phyloP scores from a whole-genome alignment of 2,797 vertebrate species.

The Pseudomugil tenellus region DNA sequence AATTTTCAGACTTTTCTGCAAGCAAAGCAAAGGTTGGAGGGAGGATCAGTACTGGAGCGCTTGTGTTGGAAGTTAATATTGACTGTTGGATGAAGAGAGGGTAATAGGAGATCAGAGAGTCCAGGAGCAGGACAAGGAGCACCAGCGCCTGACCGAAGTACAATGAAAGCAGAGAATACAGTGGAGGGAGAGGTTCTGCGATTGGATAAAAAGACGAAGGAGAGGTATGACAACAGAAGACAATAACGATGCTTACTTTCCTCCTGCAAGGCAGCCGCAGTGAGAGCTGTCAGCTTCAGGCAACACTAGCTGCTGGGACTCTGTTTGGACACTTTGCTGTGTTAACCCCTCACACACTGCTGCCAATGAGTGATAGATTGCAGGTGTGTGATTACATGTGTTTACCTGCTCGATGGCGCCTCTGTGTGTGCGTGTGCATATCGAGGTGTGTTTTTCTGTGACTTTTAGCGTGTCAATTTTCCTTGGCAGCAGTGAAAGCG shows the following conservation, averaged over 20 bases:
- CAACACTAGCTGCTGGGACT: slow-evolving; percentile 39
- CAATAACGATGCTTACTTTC: slow-evolving; percentile 67
- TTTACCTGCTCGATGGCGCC: slow-evolving; percentile 31
- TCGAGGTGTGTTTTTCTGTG: slow-evolving; percentile 49
- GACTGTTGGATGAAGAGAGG: slow-evolving; percentile 63
- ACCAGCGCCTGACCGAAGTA: slow-evolving; percentile 57
- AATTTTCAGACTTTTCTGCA: slow-evolving; percentile 57
- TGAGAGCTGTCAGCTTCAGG: slow-evolving; percentile 65
- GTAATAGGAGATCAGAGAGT: slow-evolving; percentile 69
- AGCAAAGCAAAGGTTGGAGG: slow-evolving; percentile 5
- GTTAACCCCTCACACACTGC: slow-evolving; percentile 44
- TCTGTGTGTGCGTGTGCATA: slow-evolving; percentile 22
- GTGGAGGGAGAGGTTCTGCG: slow-evolving; percentile 14
- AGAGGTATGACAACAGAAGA: slow-evolving; percentile 33
- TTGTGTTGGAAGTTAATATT: slow-evolving; percentile 36
- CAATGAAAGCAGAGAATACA: slow-evolving; percentile 49
- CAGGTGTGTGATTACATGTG: slow-evolving; percentile 38
- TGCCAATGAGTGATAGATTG: slow-evolving; percentile 55
- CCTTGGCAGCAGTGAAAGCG: slow-evolving; percentile 56
- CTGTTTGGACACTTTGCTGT: slow-evolving; percentile 36
- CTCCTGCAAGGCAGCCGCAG: slow-evolving; percentile 52
- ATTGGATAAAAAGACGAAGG: slow-evolving; percentile 26
- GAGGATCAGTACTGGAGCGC: slow-evolving; percentile 19
- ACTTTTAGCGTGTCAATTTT: slow-evolving; percentile 65
- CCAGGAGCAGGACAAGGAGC: slow-evolving; percentile 54